These are phyloP conservation scores for Rhopilema esculentum DNA, from an alignment of 30 jellyfish, hydroid and myxozoan species.

Conservation along the genomic window DNA sequence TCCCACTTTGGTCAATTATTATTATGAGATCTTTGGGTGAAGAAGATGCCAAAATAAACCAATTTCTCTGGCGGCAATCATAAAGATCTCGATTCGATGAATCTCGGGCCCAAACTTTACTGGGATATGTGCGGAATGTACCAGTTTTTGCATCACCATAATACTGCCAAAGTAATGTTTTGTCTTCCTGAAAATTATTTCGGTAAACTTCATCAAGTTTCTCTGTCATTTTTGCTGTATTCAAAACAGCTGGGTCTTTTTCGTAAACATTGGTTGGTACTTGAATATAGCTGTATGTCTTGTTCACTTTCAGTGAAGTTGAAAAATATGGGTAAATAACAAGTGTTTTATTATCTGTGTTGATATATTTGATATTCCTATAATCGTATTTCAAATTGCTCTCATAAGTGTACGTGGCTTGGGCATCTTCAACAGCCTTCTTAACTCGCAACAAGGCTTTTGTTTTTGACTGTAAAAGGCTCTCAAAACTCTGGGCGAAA, in stretches of 20 bases:
- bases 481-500: slow-evolving; percentile 34
- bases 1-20: slow-evolving; percentile 85
- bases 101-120: slow-evolving; percentile 60
- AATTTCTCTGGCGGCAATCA: slow-evolving; percentile 81
- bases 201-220: slow-evolving; percentile 66
- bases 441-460: slow-evolving; percentile 43
- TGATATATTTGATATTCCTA: slow-evolving; percentile 46
- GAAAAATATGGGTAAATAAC: slow-evolving; percentile 58
- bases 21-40: slow-evolving; percentile 90
- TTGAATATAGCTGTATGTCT: slow-evolving; percentile 79
- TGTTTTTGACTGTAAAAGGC: slow-evolving; percentile 39
- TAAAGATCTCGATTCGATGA: slow-evolving; percentile 53
- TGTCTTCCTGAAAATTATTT: slow-evolving; percentile 41
- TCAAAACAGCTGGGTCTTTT: slow-evolving; percentile 64
- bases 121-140: slow-evolving; percentile 84
- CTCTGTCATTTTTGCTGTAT: slow-evolving; percentile 70
- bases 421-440: slow-evolving; percentile 23
- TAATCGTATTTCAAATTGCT: neutral
- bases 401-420: slow-evolving; percentile 1
- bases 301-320: slow-evolving; percentile 48
- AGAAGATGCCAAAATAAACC: slow-evolving; percentile 82
- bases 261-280: slow-evolving; percentile 89
- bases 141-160: slow-evolving; percentile 84
- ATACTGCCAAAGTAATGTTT: slow-evolving; percentile 82
- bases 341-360: slow-evolving; percentile 36